Evolutionary conservation across 2,888 invertebrate genomes (phyloP).

Genomic region (Furcula furcula): DNA sequence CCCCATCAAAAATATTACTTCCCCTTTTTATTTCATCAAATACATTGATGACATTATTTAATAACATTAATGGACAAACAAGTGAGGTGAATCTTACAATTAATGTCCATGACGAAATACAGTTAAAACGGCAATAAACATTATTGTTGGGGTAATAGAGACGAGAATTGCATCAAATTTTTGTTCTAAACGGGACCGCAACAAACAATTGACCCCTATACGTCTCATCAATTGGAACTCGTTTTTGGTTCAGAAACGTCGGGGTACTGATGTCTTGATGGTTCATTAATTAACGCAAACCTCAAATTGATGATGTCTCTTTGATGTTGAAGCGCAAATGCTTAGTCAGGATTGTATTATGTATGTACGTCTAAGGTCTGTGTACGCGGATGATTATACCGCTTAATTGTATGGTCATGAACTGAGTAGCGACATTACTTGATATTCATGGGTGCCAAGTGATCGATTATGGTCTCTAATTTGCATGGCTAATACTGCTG

Average conservation of each 20-base stretch:
- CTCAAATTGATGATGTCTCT: constrained; percentile 32
- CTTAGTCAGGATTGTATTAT: constrained; percentile 26
- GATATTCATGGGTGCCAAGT: not conserved
- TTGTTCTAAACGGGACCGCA: constrained; percentile 10
- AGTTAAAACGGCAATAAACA: constrained; percentile 7
- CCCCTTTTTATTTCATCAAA: constrained; percentile 14
- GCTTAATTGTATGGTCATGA: constrained; percentile 12
- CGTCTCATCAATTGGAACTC: constrained; percentile 50
- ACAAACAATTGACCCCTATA: constrained; percentile 61
- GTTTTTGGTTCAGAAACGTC: constrained; percentile 41
- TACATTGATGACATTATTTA: constrained; percentile 28
- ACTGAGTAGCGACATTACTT: not conserved
- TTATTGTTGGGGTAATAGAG: constrained; percentile 6
- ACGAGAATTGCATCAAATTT: not conserved
- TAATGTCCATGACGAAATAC: constrained; percentile 8
- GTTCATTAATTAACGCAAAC: constrained; percentile 50
- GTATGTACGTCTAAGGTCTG: not conserved
- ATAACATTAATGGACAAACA: constrained; percentile 29
- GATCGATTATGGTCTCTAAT: not conserved
- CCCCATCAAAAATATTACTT: constrained; percentile 17
- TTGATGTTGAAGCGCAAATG: constrained; percentile 20
- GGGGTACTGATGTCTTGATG: constrained; percentile 51
- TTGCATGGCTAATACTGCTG: too few species aligned
- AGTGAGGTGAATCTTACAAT: constrained; percentile 28
- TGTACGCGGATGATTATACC: constrained; percentile 11